Evolutionary conservation across 2,113 vertebrate species (phyloP).

Genomic region (Manacus vitellinus): DNA sequence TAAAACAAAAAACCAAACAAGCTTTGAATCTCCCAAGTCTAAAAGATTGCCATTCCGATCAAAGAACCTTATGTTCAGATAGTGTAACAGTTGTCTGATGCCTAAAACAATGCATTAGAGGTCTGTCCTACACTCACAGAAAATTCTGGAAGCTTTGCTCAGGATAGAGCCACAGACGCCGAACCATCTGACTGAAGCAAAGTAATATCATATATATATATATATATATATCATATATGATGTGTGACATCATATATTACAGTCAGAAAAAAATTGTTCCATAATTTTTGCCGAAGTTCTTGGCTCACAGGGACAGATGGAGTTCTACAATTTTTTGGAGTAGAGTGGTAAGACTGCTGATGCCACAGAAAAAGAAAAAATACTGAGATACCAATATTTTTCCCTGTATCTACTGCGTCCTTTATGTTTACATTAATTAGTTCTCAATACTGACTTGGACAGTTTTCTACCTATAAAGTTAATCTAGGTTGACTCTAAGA

Average conservation of each 20-base stretch:
- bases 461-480: not conserved
- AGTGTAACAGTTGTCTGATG: not conserved
- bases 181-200: not conserved
- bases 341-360: not conserved
- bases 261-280: not conserved
- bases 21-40: not conserved
- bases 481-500: not conserved
- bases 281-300: not conserved
- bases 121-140: not conserved
- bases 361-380: not conserved
- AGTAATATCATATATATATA: not conserved
- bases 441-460: not conserved
- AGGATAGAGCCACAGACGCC: rapidly evolving
- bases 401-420: not conserved
- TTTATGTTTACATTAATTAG: not conserved
- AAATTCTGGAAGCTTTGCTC: not conserved
- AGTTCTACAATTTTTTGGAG: not conserved
- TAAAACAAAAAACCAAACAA: not conserved
- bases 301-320: not conserved
- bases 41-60: not conserved
- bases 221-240: too few species aligned
- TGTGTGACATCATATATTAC: not conserved
- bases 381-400: not conserved
- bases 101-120: not conserved
- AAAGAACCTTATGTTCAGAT: not conserved